Conservation (phyloP, 1,140 invertebrate genomes). For the Nasonia longicornis region DNA sequence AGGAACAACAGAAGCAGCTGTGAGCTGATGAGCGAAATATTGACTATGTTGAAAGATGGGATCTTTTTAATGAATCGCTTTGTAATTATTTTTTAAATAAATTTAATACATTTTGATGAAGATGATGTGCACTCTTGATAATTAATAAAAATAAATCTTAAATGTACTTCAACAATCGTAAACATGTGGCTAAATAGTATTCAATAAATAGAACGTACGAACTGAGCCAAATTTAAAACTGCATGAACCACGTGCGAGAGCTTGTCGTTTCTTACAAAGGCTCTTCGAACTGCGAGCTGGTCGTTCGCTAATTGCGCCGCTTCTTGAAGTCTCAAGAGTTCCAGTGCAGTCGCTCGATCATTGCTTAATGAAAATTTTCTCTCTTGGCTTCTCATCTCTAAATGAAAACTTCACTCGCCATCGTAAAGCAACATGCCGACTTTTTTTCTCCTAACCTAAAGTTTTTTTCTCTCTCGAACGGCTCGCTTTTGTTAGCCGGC, state of each 20-base stretch:
- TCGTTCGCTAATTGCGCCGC: slow-evolving; percentile 58
- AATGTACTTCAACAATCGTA: no score
- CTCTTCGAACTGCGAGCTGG: slow-evolving; percentile 48
- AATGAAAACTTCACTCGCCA: neutral
- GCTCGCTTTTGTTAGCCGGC: no score
- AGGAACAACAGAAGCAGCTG: neutral
- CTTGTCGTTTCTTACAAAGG: slow-evolving; percentile 57
- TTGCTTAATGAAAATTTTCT: slow-evolving; percentile 32
- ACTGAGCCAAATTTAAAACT: slow-evolving; percentile 54
- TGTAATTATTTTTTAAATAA: no score
- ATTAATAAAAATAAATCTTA: no score
- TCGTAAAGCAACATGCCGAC: neutral
- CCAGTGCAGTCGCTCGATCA: slow-evolving; percentile 38
- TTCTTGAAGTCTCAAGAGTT: slow-evolving; percentile 55
- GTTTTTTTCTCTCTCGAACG: neutral
- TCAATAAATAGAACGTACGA: slow-evolving; percentile 53
- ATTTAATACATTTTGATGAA: no score
- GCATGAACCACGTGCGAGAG: slow-evolving; percentile 59
- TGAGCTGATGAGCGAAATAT: no score
- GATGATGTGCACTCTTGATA: no score
- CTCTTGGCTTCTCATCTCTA: slow-evolving; percentile 8
- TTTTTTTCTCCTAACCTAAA: slow-evolving; percentile 33
- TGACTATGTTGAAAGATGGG: no score
- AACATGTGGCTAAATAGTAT: neutral
- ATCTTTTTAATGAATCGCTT: no score